Base-by-base conservation (phyloP, 2,888 invertebrate genomes). In the Pseudoips prasinana region DNA sequence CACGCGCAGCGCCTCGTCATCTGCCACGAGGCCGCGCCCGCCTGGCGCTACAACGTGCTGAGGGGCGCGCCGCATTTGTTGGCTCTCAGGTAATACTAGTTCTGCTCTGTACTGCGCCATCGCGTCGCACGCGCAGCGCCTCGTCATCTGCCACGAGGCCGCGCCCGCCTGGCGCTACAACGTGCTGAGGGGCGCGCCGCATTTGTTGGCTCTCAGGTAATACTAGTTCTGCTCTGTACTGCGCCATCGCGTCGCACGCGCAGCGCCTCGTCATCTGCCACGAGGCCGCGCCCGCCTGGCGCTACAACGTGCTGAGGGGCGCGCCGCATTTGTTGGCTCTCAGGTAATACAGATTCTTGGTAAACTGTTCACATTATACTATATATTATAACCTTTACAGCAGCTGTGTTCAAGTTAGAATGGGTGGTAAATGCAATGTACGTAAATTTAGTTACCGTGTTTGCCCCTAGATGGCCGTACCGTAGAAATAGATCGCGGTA, bases 31-130 rank as follows among this genome's bases (percentile, higher is more conserved):
- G 18, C 18, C 4, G 18, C 18, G 6, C 3, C 18, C 18, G 94
- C 95, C 2, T 99, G 99, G 99, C 90, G 99, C 37, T 95, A 95
- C 79, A 98, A 98, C 35, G 97, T 99, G 26, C 90, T 99, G 22
- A 92, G 97, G 5, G 98, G 98, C 10, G 98, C 97, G 1, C 97
- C 98, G 3, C 98, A 98, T 64, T 89, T 99, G 8, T 88, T 99
- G 25, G 98, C 99, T 0, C 91, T 99, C 39, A 91, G 95, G 94
- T 81, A 39, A 2, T 5, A 10, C n/a, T 9, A 7, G 9, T 1
- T 2, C 4, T n/a, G 18, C 3, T 6, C 18, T 5, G 18, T 18
- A 18, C 18, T 18, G 10, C 8, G 8, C 10, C 8, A 18, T 14
- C 19, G 9, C 19, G 19, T n/a, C n/a, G 27, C 8, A 10, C 8